phyloP scores from a whole-genome alignment of 2,888 invertebrate species.

The Hemaris fuciformis region DNA sequence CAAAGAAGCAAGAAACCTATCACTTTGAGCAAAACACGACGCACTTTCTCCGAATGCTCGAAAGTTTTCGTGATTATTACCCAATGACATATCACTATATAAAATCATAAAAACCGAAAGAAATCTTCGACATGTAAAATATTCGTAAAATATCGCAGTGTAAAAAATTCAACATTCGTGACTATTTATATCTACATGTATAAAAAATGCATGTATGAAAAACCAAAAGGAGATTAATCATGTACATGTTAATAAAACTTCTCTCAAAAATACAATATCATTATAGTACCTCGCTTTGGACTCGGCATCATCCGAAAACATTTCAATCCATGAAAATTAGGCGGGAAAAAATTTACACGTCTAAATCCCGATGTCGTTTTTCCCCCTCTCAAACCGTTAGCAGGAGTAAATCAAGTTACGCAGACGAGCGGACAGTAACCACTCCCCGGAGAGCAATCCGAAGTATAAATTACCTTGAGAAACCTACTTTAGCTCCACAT shows the following conservation, averaged over 20 bases:
- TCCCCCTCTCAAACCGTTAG: constrained; percentile 4
- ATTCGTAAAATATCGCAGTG: neutral
- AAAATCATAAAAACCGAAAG: neutral
- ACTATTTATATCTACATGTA: too few species aligned
- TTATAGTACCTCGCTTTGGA: neutral
- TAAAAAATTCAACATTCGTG: too few species aligned
- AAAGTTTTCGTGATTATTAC: constrained; percentile 13
- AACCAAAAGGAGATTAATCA: neutral
- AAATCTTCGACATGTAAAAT: neutral
- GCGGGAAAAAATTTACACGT: neutral
- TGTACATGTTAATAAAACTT: neutral
- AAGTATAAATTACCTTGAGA: constrained; percentile 34
- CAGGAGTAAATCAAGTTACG: constrained; percentile 23
- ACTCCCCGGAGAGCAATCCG: constrained; percentile 28
- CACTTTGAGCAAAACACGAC: constrained; percentile 45
- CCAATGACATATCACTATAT: neutral
- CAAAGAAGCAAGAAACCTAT: constrained; percentile 39
- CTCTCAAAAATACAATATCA: neutral
- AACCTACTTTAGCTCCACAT: constrained; percentile 23
- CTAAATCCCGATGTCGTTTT: neutral
- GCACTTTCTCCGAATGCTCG: constrained; percentile 49
- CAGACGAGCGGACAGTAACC: neutral
- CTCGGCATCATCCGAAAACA: neutral
- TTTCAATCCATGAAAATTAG: neutral
- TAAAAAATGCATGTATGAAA: too few species aligned